Percentiles rank a stretch among this genome's conserved stretches.
phyloP scores from a whole-genome alignment of 1,140 invertebrate genomes.

The Philopotamus ludificatus region DNA sequence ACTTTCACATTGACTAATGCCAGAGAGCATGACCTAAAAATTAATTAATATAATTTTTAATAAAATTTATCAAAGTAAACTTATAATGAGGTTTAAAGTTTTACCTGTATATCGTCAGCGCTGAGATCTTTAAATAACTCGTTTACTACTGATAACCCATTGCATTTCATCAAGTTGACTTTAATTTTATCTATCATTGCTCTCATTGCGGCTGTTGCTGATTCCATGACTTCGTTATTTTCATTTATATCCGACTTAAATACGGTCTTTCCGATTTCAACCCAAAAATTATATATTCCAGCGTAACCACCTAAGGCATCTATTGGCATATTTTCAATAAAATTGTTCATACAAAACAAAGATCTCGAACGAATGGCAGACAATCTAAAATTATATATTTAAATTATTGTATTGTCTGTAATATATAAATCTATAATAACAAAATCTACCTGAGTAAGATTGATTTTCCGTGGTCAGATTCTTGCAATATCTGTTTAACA shows the following conservation, averaged over 20 bases:
- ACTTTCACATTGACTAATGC: constrained; percentile 57
- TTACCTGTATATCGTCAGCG: constrained; percentile 52
- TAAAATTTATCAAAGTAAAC: background rate
- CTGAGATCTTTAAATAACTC: constrained; percentile 51
- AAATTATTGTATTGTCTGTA: background rate
- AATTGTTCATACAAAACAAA: constrained; percentile 67
- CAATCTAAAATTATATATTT: constrained; percentile 45
- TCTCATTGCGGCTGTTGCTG: constrained; percentile 65
- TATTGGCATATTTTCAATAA: constrained; percentile 60
- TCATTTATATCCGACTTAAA: constrained; percentile 53
- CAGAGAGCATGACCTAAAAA: constrained; percentile 59
- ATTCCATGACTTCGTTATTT: constrained; percentile 59
- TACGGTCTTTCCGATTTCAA: constrained; percentile 60
- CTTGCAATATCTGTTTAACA: constrained; percentile 54
- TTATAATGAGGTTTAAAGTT: background rate
- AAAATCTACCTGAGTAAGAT: constrained; percentile 51
- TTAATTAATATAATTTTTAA: constrained; percentile 4
- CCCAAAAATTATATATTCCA: constrained; percentile 56
- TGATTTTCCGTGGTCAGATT: constrained; percentile 52
- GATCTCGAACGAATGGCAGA: constrained; percentile 58
- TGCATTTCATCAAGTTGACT: constrained; percentile 45
- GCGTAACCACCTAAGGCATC: constrained; percentile 62
- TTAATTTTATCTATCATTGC: constrained; percentile 59
- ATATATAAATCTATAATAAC: background rate
- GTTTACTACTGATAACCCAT: constrained; percentile 36